phyloP scores from a whole-genome alignment of 2,888 invertebrate species.

The Agelastica alni region DNA sequence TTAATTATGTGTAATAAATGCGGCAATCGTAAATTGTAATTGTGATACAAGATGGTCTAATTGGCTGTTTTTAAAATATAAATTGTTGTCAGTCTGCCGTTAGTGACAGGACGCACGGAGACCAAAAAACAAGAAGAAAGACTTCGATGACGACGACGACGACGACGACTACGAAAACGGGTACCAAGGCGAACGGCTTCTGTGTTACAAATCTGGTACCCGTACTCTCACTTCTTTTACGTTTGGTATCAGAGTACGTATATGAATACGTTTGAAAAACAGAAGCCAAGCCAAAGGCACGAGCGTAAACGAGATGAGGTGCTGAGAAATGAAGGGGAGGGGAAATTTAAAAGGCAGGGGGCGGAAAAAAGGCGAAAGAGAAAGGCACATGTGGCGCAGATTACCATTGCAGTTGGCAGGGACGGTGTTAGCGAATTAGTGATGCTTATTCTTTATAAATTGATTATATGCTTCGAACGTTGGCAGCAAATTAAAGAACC shows the following conservation, averaged over 20 bases:
- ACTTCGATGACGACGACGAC: constrained; percentile 2
- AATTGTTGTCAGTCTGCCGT: not conserved
- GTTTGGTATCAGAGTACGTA: constrained; percentile 1
- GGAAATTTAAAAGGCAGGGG: constrained; percentile 2
- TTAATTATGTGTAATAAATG: no score
- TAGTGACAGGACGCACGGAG: not conserved
- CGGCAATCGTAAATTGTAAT: no score
- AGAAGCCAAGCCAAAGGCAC: constrained; percentile 31
- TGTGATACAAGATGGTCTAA: no score
- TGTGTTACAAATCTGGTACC: constrained; percentile 34
- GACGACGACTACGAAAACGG: constrained; percentile 16
- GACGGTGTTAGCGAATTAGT: constrained; percentile 3
- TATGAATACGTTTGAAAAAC: constrained; percentile 28
- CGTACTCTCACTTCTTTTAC: constrained; percentile 10
- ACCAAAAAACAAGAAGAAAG: constrained; percentile 7
- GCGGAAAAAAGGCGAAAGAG: constrained; percentile 18
- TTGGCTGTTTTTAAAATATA: no score
- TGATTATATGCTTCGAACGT: no score
- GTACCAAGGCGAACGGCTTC: constrained; percentile 36
- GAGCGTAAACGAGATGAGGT: constrained; percentile 12
- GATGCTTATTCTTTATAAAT: no score
- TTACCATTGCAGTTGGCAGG: constrained; percentile 18
- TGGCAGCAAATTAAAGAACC: no score
- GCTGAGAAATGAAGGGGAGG: not conserved
- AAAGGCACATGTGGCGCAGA: constrained; percentile 27